Evolutionary conservation across 1,140 invertebrate species (phyloP), one percentile per base, ranked within the genome.

Genomic region (Cardiocondyla obscurior): DNA sequence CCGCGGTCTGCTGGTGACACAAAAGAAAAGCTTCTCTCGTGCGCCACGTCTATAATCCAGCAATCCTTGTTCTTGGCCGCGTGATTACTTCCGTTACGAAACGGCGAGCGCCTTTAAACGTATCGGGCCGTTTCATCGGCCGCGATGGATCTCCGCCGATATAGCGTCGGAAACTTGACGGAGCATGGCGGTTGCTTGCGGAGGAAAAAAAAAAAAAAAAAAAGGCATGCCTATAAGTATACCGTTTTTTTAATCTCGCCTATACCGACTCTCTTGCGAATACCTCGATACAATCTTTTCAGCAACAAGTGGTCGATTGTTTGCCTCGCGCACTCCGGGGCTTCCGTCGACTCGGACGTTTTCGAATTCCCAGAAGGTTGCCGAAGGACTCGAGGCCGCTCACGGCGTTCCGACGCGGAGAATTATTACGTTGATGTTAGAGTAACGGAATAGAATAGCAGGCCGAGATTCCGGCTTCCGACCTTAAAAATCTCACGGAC

Each of bases 221-320:
- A 30, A 72, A 16, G 57, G 25, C 46, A 42, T 39, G 22, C 44
- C 39, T 51, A 67, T 25, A 62, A 62, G 46, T 67, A 33, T 36
- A 49, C 30, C 62, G 33, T 49, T 79, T 79, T 57, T 79, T 79
- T 69, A 79, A 79, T 79, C 49, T 79, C 33, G 22, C 74, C 22
- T 46, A 19, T 30, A 44, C 12, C n/a, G 62, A 42, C 74, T 67
- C 62, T 51, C 55, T 19, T 53, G 39, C 39, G 62, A 76, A 76
- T 79, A 62, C 82, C 82, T 67, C 33, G 74, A 85, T 74, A 72
- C 83, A 64, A 87, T 88, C 55, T 87, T 85, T 87, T 83, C 87
- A 88, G 87, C 87, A 88, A 88, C 87, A 88, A 87, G 87, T 88
- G 87, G 87, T 85, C 85, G 86, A 28, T 42, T 53, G 77, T 51